Percentiles rank a stretch among this genome's conserved stretches.
phyloP scores from a whole-genome alignment of 2,888 invertebrate species.

The Resseliella maxima region DNA sequence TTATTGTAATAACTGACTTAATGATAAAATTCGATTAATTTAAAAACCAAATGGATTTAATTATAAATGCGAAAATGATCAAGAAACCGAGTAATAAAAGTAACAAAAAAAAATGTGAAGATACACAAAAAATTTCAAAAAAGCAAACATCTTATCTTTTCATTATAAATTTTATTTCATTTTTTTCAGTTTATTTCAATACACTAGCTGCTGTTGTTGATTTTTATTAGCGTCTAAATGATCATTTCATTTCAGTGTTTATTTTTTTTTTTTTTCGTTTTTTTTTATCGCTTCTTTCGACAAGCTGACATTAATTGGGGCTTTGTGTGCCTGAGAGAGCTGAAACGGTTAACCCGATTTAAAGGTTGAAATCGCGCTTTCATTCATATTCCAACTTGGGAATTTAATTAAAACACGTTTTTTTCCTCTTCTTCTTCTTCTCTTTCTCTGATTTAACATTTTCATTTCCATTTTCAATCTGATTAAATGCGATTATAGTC shows the following conservation, averaged over 20 bases:
- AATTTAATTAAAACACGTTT: slow-evolving; percentile 43
- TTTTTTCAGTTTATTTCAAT: neutral
- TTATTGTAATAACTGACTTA: slow-evolving; percentile 17
- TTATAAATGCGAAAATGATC: slow-evolving; percentile 35
- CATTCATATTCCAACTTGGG: neutral
- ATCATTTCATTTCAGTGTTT: slow-evolving; percentile 33
- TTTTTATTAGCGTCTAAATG: neutral
- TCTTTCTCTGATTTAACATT: neutral
- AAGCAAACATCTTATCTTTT: too few relatives aligned
- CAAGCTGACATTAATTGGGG: slow-evolving; percentile 11
- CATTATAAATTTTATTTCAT: slow-evolving; percentile 9
- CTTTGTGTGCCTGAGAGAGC: too few relatives aligned
- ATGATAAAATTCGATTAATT: slow-evolving; percentile 51
- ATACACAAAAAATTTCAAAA: slow-evolving; percentile 45
- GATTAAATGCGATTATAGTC: slow-evolving; percentile 24
- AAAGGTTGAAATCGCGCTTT: slow-evolving; percentile 35
- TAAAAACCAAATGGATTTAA: slow-evolving; percentile 53
- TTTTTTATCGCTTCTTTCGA: neutral
- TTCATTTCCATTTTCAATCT: slow-evolving; percentile 36
- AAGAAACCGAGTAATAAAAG: neutral
- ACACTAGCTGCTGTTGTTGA: neutral
- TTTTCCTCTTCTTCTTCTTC: neutral
- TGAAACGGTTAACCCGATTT: slow-evolving; percentile 4
- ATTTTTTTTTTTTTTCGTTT: neutral
- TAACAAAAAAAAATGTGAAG: neutral